Percentiles rank a stretch among this genome's conserved stretches.
These are phyloP conservation scores for Carposina sasakii DNA, from an alignment of 1,140 invertebrate genomes.

Conservation along the genomic window DNA sequence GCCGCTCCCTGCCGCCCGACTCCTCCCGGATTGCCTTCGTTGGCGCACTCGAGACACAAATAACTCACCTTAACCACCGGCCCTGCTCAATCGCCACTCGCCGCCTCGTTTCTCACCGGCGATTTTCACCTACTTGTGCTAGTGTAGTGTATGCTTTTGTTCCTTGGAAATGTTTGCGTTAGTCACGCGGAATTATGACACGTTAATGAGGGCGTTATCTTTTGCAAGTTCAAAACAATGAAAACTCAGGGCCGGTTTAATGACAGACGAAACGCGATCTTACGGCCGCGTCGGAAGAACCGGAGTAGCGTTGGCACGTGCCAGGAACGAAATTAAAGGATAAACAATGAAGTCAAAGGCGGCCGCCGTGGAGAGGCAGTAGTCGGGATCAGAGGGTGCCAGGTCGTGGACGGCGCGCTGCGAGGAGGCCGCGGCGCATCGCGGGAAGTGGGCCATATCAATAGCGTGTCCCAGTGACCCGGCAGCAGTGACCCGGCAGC, in stretches of 20 bases:
- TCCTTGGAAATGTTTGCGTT: neutral
- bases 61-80: conserved; percentile 29
- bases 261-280: conserved; percentile 54
- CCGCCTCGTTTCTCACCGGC: neutral
- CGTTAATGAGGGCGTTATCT: conserved; percentile 25
- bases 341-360: conserved; percentile 67
- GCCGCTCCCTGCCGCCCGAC: too few relatives aligned
- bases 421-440: conserved; percentile 49
- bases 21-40: conserved; percentile 59
- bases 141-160: conserved; percentile 3
- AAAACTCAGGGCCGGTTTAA: conserved; percentile 39
- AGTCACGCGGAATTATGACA: conserved; percentile 5
- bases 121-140: neutral
- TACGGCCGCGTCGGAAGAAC: conserved; percentile 56
- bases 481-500: conserved; percentile 32
- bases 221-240: conserved; percentile 36
- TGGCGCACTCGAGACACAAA: conserved; percentile 51
- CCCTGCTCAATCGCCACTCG: neutral
- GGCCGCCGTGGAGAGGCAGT: conserved; percentile 61
- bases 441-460: conserved; percentile 60
- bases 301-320: conserved; percentile 63
- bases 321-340: conserved; percentile 67
- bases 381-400: conserved; percentile 62
- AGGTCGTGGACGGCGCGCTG: conserved; percentile 58
- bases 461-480: conserved; percentile 61